These are phyloP conservation scores for Bugula neritina DNA, from an alignment of 2,888 invertebrate genomes.

Conservation along the genomic window DNA sequence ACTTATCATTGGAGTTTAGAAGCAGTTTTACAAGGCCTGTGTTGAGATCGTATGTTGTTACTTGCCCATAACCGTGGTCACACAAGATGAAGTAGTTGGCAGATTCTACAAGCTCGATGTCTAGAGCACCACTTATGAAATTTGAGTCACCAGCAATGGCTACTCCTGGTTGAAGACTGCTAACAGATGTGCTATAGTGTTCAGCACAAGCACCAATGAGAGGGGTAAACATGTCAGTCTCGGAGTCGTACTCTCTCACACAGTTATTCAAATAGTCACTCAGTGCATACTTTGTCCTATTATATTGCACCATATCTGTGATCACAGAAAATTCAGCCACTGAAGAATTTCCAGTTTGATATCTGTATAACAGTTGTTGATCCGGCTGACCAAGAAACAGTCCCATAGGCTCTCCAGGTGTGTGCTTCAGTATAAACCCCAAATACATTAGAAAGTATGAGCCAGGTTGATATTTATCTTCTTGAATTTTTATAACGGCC, in stretches of 20 bases:
- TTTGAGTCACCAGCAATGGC: not conserved
- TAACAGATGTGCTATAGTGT: not conserved
- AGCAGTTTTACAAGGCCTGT: not conserved
- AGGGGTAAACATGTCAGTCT: not conserved
- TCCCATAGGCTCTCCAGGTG: not conserved
- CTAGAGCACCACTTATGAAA: not conserved
- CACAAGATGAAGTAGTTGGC: constrained; percentile 4
- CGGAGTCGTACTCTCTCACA: constrained; percentile 13
- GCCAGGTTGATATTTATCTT: constrained; percentile 11
- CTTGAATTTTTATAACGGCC: not conserved
- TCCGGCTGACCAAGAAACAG: not conserved
- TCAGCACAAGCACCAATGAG: not conserved
- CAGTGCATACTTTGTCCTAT: not conserved
- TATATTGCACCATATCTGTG: constrained; percentile 5
- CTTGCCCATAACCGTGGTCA: not conserved
- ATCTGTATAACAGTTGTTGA: not conserved
- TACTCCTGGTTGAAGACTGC: not conserved
- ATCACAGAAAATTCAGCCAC: not conserved
- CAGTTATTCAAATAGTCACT: constrained; percentile 15
- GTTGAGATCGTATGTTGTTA: not conserved
- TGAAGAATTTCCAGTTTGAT: not conserved
- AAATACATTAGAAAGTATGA: not conserved
- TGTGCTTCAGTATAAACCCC: not conserved
- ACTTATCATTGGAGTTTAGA: not conserved
- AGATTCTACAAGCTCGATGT: not conserved